These are phyloP conservation scores for Mugil cephalus DNA, from an alignment of 2,113 vertebrate genomes.

Conservation along the genomic window DNA sequence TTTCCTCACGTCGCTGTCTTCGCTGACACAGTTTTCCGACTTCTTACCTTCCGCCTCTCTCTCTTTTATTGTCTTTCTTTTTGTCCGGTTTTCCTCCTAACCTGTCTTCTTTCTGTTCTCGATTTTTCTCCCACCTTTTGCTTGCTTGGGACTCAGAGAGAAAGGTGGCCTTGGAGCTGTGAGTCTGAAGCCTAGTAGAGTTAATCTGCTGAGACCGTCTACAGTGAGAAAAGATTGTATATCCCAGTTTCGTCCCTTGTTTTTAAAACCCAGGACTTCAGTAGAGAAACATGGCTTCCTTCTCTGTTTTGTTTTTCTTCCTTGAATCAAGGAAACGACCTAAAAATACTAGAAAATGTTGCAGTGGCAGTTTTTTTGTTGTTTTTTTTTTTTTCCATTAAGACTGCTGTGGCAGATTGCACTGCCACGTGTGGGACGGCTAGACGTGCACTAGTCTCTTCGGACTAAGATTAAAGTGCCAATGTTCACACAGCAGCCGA, in stretches of 20 bases:
- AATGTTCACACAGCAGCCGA: constrained; percentile 82
- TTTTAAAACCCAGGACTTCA: constrained; percentile 78
- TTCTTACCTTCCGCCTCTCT: constrained; percentile 37
- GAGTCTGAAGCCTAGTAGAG: constrained; percentile 90
- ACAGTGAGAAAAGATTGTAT: constrained; percentile 87
- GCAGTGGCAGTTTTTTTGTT: constrained; percentile 59
- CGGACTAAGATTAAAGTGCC: constrained; percentile 85
- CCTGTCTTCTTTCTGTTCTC: constrained; percentile 65
- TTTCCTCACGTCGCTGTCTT: constrained; percentile 36
- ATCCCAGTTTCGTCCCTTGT: constrained; percentile 45
- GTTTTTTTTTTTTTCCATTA: constrained; percentile 76
- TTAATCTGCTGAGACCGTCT: constrained; percentile 90
- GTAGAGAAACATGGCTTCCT: constrained; percentile 82
- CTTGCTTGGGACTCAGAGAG: constrained; percentile 86
- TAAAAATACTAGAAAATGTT: constrained; percentile 84
- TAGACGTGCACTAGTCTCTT: constrained; percentile 78
- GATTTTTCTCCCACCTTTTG: constrained; percentile 77
- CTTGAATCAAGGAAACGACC: constrained; percentile 99
- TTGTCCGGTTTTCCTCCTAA: constrained; percentile 41
- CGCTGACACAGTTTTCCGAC: constrained; percentile 42
- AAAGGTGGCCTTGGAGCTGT: constrained; percentile 95
- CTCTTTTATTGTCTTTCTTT: neutral
- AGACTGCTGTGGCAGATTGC: constrained; percentile 83
- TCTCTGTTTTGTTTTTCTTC: constrained; percentile 86
- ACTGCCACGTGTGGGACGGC: constrained; percentile 85